A percentile compares a stretch with the other conserved stretches of the same genome.
Conservation (phyloP, 2,888 invertebrate genomes). For the Congeria kusceri region DNA sequence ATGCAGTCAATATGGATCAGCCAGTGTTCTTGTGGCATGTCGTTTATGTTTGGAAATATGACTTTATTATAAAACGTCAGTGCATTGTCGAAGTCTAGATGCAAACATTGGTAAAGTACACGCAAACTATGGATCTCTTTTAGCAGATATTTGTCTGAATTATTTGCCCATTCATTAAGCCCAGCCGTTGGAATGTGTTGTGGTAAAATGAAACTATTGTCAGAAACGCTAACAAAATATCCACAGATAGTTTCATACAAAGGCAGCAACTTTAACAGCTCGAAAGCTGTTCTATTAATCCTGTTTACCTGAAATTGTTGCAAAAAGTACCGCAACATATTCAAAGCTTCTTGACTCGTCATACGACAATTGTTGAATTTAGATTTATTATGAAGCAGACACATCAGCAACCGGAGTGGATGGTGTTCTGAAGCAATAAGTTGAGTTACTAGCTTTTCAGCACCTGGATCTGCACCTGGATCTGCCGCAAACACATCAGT, state of each 20-base stretch:
- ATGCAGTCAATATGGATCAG: constrained; percentile 13
- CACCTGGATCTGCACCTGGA: no score
- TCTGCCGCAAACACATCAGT: not conserved
- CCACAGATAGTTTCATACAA: constrained; percentile 22
- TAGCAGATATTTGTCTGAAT: constrained; percentile 26
- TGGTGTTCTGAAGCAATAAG: not conserved
- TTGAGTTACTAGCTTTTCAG: not conserved
- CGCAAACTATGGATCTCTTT: not conserved
- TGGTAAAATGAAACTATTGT: constrained; percentile 36
- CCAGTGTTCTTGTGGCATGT: constrained; percentile 1
- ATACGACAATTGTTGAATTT: not conserved
- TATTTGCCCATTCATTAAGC: constrained; percentile 43
- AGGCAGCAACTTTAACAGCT: constrained; percentile 18
- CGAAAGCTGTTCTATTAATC: no score
- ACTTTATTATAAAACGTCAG: constrained; percentile 9
- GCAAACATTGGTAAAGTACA: constrained; percentile 3
- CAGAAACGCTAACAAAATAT: not conserved
- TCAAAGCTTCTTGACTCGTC: constrained; percentile 1
- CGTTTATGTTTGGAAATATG: constrained; percentile 15
- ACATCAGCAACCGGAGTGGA: constrained; percentile 9
- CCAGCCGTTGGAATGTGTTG: constrained; percentile 43
- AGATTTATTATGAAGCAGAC: constrained; percentile 11
- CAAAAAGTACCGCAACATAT: no score
- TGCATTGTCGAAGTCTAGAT: not conserved
- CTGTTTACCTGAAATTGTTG: no score